phyloP scores from a whole-genome alignment of 2,888 invertebrate species.

The Drosophila dives region DNA sequence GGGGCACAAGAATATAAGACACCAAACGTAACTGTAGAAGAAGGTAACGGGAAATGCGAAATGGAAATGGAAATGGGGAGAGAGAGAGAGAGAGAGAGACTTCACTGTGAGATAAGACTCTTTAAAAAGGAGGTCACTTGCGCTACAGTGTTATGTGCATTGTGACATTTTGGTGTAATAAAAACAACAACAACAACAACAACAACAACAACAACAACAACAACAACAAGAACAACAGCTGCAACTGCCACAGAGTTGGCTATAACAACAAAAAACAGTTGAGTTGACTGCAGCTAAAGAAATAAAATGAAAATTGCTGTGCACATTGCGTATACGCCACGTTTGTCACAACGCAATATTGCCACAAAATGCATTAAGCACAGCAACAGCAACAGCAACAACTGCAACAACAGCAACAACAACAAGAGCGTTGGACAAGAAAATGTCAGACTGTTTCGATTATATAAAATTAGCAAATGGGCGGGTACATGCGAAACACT shows the following conservation, averaged over 20 bases:
- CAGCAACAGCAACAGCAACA: conserved; percentile 28
- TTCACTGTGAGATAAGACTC: conserved; percentile 12
- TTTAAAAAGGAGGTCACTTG: conserved; percentile 69
- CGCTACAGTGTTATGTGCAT: conserved; percentile 53
- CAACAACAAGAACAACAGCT: conserved; percentile 19
- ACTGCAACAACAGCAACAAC: conserved; percentile 9
- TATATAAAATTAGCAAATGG: conserved; percentile 61
- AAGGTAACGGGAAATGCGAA: not conserved
- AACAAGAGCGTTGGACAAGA: conserved; percentile 55
- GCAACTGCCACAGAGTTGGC: conserved; percentile 20
- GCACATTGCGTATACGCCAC: conserved; percentile 70
- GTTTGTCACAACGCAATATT: conserved; percentile 70
- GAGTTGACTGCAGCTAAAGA: conserved; percentile 20
- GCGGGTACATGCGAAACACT: conserved; percentile 31
- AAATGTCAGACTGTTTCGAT: conserved; percentile 75
- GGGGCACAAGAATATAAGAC: conserved; percentile 8
- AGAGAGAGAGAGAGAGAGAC: not conserved
- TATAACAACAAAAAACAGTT: conserved; percentile 11
- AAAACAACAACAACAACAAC: conserved; percentile 26
- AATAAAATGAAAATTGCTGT: conserved; percentile 49
- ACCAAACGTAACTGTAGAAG: not conserved
- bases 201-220: conserved; percentile 33
- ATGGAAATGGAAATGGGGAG: too few relatives aligned
- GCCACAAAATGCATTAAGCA: conserved; percentile 66
- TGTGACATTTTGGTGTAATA: conserved; percentile 69